Base-by-base conservation (phyloP, 2,797 vertebrate genomes). In the Spinus olivaceus region DNA sequence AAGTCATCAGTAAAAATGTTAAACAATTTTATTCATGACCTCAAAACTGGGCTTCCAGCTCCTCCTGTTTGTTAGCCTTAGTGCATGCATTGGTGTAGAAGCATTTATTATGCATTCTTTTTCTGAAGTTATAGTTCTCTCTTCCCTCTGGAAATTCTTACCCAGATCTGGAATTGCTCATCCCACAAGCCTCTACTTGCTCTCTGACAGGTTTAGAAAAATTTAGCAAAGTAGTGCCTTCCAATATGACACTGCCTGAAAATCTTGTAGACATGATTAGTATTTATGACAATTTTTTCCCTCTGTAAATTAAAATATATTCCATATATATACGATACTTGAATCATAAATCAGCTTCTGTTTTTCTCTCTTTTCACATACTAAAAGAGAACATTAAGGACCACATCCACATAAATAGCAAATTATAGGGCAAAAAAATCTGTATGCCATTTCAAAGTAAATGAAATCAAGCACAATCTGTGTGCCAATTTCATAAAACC, bases 351-450 rank as follows among this genome's bases (percentile, higher is more conserved):
- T 47, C 6, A 60, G 2, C 13, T 74, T 33, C 22, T 51, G 2
- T 64, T 86, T 53, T n/a, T 37, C n/a, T 74, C 14, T 37, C 27
- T 61, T 69, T 41, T 41, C 30, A 33, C 6, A 24, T 61, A 25
- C 14, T 44, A 53, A 64, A 70, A 4, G 10, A 84, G 37, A 86
- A 53, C 7, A 61, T 56, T 30, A 46, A 66, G 72, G 10, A 56
- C 5, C 7, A 46, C 42, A 74, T 64, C 7, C 33, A 59, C 33
- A 50, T 25, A 94, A 69, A 57, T 18, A 78, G 7, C 1, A 72
- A 79, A 59, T 46, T 37, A 30, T 8, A 8, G 12, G 12, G 3
- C 1, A 4, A 13, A 24, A 47, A 47, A 11, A 0, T 3, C 25
- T 1, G 4, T 37, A 44, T 25, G 8, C 7, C 17, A 57, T 90